Conservation (phyloP, 2,888 invertebrate species). For the Morpho deidamia region DNA sequence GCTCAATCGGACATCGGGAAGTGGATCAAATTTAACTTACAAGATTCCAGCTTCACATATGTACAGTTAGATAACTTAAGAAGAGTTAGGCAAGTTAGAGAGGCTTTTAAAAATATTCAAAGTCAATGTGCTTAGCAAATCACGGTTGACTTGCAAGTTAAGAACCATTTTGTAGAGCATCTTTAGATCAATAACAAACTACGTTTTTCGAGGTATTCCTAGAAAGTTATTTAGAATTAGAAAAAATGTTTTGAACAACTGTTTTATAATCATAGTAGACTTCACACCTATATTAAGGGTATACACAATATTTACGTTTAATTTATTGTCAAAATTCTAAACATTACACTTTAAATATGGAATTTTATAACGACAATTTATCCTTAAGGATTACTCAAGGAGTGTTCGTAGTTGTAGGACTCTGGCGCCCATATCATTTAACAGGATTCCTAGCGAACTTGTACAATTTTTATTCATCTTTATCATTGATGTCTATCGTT, state of each 20-base stretch:
- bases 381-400: constrained; percentile 14
- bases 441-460: constrained; percentile 4
- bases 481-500: constrained; percentile 12
- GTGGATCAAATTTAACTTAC: no score
- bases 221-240: not conserved
- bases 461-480: constrained; percentile 17
- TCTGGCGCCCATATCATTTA: constrained; percentile 20
- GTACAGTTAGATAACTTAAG: no score
- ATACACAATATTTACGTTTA: not conserved
- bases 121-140: no score
- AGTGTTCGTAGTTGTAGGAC: constrained; percentile 19
- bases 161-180: no score
- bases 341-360: constrained; percentile 14
- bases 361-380: constrained; percentile 12
- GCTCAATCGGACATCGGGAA: no score
- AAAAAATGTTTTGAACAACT: constrained; percentile 6
- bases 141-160: no score
- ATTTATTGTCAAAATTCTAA: not conserved
- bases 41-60: no score
- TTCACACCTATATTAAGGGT: constrained; percentile 3
- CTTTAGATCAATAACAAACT: no score
- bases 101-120: no score
- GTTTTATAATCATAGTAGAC: constrained; percentile 1
- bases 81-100: no score
- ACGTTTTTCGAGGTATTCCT: no score